Percentiles rank a stretch among this genome's conserved stretches.
These are phyloP conservation scores for Galerucella calmariensis DNA, from an alignment of 2,888 invertebrate genomes.

Conservation along the genomic window DNA sequence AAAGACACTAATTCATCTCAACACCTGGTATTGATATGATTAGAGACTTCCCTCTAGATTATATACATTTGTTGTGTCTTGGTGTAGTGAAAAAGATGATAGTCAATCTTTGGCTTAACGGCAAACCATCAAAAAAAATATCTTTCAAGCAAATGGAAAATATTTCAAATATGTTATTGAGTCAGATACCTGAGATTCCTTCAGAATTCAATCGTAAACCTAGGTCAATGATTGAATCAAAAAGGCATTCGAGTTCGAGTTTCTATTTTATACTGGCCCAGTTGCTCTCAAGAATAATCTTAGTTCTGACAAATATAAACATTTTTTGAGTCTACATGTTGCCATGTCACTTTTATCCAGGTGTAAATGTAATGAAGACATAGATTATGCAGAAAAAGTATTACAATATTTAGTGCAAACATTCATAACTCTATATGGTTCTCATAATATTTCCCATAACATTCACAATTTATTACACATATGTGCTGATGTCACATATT, in stretches of 20 bases:
- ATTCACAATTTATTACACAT: background rate
- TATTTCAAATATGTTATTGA: background rate
- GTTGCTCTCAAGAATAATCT: too few relatives aligned
- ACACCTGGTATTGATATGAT: conserved; percentile 18
- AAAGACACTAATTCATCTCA: too few relatives aligned
- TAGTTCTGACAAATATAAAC: too few relatives aligned
- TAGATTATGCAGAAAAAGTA: conserved; percentile 3
- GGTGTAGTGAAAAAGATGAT: conserved; percentile 11
- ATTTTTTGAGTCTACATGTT: background rate
- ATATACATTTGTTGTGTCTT: background rate
- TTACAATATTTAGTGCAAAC: background rate
- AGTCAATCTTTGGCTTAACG: conserved; percentile 13
- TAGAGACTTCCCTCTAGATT: too few relatives aligned
- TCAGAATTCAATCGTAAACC: background rate
- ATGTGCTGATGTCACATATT: too few relatives aligned
- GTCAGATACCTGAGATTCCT: background rate
- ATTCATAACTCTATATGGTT: background rate
- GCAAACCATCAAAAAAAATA: conserved; percentile 20
- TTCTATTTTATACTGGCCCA: too few relatives aligned
- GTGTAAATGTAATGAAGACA: conserved; percentile 7
- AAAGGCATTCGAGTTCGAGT: too few relatives aligned
- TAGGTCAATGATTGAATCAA: background rate
- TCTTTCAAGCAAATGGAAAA: background rate
- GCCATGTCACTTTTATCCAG: conserved; percentile 18
- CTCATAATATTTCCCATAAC: background rate